A percentile compares a stretch with the other conserved stretches of the same genome.
These are phyloP conservation scores for Popillia japonica DNA, from an alignment of 1,140 invertebrate genomes.

Conservation along the genomic window DNA sequence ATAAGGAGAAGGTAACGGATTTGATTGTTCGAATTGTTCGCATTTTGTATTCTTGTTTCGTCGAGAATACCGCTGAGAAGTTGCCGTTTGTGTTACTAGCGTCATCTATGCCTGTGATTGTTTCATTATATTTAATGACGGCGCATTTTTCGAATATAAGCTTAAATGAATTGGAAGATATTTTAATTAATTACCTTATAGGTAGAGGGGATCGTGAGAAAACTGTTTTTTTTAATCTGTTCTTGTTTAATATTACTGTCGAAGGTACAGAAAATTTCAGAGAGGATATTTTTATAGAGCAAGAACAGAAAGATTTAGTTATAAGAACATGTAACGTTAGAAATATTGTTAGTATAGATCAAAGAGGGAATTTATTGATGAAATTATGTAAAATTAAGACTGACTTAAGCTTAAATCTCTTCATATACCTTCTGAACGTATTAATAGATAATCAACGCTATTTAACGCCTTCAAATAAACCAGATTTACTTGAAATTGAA, in stretches of 20 bases:
- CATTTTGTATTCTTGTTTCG: conserved; percentile 61
- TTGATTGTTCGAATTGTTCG: conserved; percentile 61
- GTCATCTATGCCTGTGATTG: conserved; percentile 48
- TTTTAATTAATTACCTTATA: conserved; percentile 48
- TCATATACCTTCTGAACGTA: conserved; percentile 49
- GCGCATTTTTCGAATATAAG: conserved; percentile 42
- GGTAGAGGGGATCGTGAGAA: not conserved
- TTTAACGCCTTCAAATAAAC: conserved; percentile 43
- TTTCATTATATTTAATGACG: conserved; percentile 49
- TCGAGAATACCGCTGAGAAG: conserved; percentile 42
- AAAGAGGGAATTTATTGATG: conserved; percentile 43
- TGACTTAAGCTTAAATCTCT: conserved; percentile 41
- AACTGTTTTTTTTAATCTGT: conserved; percentile 47
- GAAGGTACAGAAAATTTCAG: conserved; percentile 42
- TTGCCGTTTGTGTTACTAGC: conserved; percentile 48
- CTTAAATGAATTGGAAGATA: conserved; percentile 46
- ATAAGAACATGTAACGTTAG: conserved; percentile 40
- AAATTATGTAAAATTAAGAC: conserved; percentile 41
- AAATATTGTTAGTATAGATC: conserved; percentile 9
- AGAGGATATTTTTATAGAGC: conserved; percentile 44
- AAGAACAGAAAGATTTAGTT: conserved; percentile 38
- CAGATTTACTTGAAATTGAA: conserved; percentile 47
- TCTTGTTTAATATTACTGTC: conserved; percentile 49
- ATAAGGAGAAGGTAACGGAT: conserved; percentile 52
- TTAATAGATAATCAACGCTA: conserved; percentile 47